Base-by-base conservation (phyloP, 64 coral and sea anemone species). In the Dendronephthya gigantea region DNA sequence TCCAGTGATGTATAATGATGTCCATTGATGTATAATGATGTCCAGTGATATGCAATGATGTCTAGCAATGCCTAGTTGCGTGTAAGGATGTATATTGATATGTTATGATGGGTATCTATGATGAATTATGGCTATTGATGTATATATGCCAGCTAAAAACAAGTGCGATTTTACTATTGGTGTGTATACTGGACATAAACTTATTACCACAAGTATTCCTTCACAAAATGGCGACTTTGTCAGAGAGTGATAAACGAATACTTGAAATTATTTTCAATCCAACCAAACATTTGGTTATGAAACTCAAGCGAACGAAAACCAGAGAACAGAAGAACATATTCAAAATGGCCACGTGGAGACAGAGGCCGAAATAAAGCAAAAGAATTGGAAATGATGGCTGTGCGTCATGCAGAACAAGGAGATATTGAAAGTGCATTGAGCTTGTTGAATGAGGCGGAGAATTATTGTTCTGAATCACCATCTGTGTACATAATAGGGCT, bases 241-340 rank as follows among this genome's bases (percentile, higher is more conserved):
- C 48, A 23, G 34, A 23, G 32, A 98, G 82, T 12, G 92, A 93
- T 35, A 41, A 90, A 91, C 84, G 83, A 14, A 87, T 93, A 30
- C 82, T 98, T 17, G 88, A 98, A 45, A 90, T 59, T 30, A 98
- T 98, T 90, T 97, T 98, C 35, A 98, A 90, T 65, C 94, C 94
- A 84, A 85, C 34, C 82, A 91, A n/a, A 89, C 92, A 2, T 56
- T 97, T 0, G 92, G 94, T 2, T 32, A 84, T 17, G 49, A 76
- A 84, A 52, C 49, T 34, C 49, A 56, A 19, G 84, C 58, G 9
- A 50, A 56, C 33, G 34, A 50, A 85, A 68, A 51, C 39, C 29
- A 9, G 69, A 16, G 7, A 34, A 37, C 28, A n/a, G 58, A 30
- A 1, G n/a, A 75, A 75, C 9, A 27, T 75, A 30, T 35, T 34